phyloP scores from a whole-genome alignment of 2,797 vertebrate genomes.

The Paramormyrops hopkinsi region DNA sequence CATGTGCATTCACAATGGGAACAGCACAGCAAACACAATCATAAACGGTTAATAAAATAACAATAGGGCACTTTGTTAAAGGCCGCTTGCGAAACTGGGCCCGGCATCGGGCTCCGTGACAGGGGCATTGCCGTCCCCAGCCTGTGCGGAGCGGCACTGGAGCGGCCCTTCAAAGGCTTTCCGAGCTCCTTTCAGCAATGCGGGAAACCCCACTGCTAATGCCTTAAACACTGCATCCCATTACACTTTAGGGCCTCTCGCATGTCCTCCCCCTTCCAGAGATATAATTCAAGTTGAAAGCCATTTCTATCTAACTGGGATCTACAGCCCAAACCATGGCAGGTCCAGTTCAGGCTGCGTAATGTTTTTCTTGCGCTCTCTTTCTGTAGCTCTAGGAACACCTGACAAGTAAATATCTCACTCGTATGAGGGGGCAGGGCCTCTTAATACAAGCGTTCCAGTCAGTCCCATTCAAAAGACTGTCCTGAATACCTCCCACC shows the following conservation, averaged over 20 bases:
- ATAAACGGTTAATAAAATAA: slow-evolving; percentile 25
- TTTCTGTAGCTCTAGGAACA: neutral
- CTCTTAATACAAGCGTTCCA: neutral
- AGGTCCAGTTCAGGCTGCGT: neutral
- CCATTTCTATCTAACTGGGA: neutral
- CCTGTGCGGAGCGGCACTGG: neutral
- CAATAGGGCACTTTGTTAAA: slow-evolving; percentile 19
- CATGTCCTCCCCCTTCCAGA: neutral
- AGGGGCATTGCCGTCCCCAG: neutral
- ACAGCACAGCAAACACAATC: slow-evolving; percentile 21
- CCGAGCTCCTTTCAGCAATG: slow-evolving; percentile 8
- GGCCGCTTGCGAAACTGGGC: slow-evolving; percentile 5
- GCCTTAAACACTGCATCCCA: slow-evolving; percentile 69
- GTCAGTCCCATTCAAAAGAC: neutral
- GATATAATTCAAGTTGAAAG: slow-evolving; percentile 14
- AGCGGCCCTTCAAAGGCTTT: neutral
- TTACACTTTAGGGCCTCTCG: slow-evolving; percentile 32
- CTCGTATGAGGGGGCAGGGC: neutral
- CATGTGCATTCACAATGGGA: slow-evolving; percentile 24
- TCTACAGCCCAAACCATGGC: neutral
- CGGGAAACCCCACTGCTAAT: slow-evolving; percentile 43
- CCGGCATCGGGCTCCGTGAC: neutral
- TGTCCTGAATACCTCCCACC: neutral
- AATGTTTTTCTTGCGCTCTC: neutral
- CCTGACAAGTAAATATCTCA: slow-evolving; percentile 4